These are phyloP conservation scores for Columba guinea DNA, from an alignment of 2,797 vertebrate species.

Conservation along the genomic window DNA sequence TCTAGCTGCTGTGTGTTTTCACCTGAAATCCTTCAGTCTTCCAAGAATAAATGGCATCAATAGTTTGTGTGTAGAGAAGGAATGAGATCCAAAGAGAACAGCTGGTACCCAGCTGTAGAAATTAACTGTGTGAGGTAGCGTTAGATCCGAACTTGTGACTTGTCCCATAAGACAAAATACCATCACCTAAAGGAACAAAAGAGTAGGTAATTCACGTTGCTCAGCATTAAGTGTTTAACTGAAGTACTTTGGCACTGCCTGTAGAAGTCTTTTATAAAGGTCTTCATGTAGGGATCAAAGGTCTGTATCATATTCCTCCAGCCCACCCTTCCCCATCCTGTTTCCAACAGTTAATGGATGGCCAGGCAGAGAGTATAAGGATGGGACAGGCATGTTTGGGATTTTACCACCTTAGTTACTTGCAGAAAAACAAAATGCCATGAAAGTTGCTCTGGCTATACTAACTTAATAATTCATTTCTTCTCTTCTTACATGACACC, in stretches of 20 bases:
- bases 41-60: neutral
- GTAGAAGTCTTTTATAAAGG: neutral
- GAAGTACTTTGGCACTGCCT: neutral
- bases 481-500: neutral
- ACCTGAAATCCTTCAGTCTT: neutral
- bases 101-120: neutral
- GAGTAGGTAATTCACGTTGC: neutral
- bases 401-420: neutral
- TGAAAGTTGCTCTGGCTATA: neutral
- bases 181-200: neutral
- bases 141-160: neutral
- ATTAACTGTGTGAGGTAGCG: neutral
- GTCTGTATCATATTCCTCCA: neutral
- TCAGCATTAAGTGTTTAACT: neutral
- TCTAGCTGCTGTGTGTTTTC: neutral
- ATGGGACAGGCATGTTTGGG: neutral
- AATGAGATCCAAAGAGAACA: neutral
- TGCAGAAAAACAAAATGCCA: neutral
- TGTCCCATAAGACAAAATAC: neutral
- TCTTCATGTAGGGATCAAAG: neutral
- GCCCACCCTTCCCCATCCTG: neutral
- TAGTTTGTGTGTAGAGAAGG: neutral
- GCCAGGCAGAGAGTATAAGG: neutral
- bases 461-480: neutral
- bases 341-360: neutral